Evolutionary conservation across 2,113 vertebrate genomes (phyloP), one percentile per base, ranked within the genome.

Genomic region (Potamarius usumacintae): DNA sequence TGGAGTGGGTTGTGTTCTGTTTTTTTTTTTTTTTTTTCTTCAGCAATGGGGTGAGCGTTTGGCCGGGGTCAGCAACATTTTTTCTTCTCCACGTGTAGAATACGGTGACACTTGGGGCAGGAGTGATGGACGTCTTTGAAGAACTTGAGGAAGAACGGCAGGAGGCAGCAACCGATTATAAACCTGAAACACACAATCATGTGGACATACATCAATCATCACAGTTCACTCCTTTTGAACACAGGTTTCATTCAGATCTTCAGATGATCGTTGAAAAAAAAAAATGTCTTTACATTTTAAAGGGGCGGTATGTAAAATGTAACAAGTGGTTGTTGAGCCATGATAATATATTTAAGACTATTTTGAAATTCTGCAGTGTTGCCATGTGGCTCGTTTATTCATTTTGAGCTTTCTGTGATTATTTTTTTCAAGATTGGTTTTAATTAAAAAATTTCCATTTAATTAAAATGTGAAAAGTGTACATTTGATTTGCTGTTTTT

Each of bases 41-140:
- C 65, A 63, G 72, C 60, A 48, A 2, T 82, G 53, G 67, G 1
- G 34, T 7, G 42, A 62, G 67, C 15, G 11, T 69, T 3, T 2
- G 17, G 34, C 27, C 22, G 9, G 63, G 84, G 90, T 88, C 89
- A 88, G 89, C 95, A 96, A 88, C 94, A 96, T 50, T 88, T 2
- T 7, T 90, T 95, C 92, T 95, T 96, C 22, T 96, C 92, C 1
- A 96, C 85, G 9, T 95, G 88, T 77, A 96, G 92, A 8, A 96
- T 74, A 87, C 91, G 91, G 25, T 92, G 88, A 90, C 95, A 96
- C 88, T 88, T 92, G 1, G 95, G 95, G 91, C 95, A 96, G 0
- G 93, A 90, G 92, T 96, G 95, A 82, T 95, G 90, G 1, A 69
- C 94, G 1, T 96, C 95, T 91, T 96, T 96, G 91, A 95, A 96